Percentiles rank a stretch among this genome's conserved stretches.
Evolutionary conservation across 2,888 invertebrate genomes (phyloP).

Genomic region (Nemapogon koenigi): DNA sequence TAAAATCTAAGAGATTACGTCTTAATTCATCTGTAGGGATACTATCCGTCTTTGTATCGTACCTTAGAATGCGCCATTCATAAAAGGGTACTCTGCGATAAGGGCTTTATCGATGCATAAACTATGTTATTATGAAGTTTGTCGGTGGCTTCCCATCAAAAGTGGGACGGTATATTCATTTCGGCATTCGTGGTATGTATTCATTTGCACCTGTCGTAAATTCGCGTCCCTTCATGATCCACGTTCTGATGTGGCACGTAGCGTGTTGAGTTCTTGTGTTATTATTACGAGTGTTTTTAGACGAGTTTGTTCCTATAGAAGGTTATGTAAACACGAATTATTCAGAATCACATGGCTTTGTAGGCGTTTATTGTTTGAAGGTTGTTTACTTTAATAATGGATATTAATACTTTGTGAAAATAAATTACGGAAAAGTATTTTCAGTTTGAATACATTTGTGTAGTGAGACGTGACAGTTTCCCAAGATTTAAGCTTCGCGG

Average conservation of each 20-base stretch:
- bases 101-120: conserved; percentile 55
- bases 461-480: no score
- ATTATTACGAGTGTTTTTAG: conserved; percentile 6
- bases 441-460: no score
- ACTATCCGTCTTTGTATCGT: conserved; percentile 32
- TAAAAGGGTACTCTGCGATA: conserved; percentile 49
- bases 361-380: no score
- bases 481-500: no score
- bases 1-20: conserved; percentile 27
- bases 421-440: no score
- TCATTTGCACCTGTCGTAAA: conserved; percentile 44
- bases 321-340: conserved; percentile 13
- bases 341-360: not conserved
- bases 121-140: conserved; percentile 54
- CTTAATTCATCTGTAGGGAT: conserved; percentile 7
- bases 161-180: conserved; percentile 27
- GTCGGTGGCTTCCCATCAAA: conserved; percentile 27
- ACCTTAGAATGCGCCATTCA: conserved; percentile 44
- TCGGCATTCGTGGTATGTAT: conserved; percentile 36
- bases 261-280: conserved; percentile 14
- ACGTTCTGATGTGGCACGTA: conserved; percentile 21
- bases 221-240: conserved; percentile 28
- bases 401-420: no score
- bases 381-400: no score
- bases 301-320: conserved; percentile 1